Conservation (phyloP, 2,113 vertebrate genomes). For the Australoheros scitulus region DNA sequence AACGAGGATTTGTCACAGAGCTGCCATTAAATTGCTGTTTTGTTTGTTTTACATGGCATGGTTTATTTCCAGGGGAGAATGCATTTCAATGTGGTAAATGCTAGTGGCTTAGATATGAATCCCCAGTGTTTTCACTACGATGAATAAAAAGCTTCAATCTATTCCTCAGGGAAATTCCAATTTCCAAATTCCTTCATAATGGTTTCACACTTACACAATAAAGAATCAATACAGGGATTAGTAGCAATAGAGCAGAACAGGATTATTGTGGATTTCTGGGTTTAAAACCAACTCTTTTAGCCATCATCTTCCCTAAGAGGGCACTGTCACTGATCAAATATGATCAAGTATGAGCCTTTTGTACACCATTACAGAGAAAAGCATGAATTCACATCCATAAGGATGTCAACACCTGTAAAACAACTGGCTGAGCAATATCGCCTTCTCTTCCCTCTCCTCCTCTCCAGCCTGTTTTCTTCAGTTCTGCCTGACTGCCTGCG, state of each 20-base stretch:
- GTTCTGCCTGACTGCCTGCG: constrained; percentile 66
- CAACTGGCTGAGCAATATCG: constrained; percentile 44
- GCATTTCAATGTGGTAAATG: constrained; percentile 63
- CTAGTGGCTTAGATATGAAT: constrained; percentile 49
- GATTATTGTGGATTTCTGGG: constrained; percentile 1
- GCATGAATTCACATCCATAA: constrained; percentile 7
- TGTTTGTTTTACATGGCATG: constrained; percentile 57
- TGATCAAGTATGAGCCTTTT: constrained; percentile 7
- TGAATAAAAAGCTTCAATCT: constrained; percentile 34
- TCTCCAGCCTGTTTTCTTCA: constrained; percentile 61
- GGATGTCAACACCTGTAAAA: constrained; percentile 44
- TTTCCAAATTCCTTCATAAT: constrained; percentile 20
- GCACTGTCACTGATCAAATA: background rate
- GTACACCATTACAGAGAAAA: constrained; percentile 16
- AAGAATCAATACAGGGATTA: constrained; percentile 35
- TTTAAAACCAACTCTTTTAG: constrained; percentile 15
- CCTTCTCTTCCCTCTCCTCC: constrained; percentile 31
- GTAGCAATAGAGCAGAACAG: constrained; percentile 13
- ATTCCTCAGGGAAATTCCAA: constrained; percentile 4
- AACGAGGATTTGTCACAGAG: constrained; percentile 74
- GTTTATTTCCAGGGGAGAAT: constrained; percentile 58
- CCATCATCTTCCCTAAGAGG: background rate
- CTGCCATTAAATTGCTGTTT: constrained; percentile 67
- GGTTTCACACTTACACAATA: constrained; percentile 22
- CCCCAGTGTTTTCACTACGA: constrained; percentile 5